These are phyloP conservation scores for Zophobas morio DNA, from an alignment of 1,140 invertebrate genomes.

Conservation along the genomic window DNA sequence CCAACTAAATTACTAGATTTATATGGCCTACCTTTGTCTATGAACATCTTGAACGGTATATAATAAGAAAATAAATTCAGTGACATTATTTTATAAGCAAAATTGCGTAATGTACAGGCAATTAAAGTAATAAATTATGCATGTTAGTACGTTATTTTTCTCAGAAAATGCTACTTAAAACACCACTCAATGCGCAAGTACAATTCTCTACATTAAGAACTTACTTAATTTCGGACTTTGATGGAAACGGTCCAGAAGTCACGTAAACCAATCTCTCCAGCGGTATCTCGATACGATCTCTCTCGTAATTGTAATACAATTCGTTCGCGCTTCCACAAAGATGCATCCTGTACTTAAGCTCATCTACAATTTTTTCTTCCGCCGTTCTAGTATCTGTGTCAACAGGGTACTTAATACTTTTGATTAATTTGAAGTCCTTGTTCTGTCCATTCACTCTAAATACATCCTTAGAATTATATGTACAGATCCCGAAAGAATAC, in stretches of 20 bases:
- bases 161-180: too few relatives aligned
- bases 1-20: too few relatives aligned
- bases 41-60: too few relatives aligned
- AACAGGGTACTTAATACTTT: conserved; percentile 64
- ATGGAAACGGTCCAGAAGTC: conserved; percentile 61
- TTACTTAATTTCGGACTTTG: conserved; percentile 62
- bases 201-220: conserved; percentile 9
- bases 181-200: too few relatives aligned
- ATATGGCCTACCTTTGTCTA: too few relatives aligned
- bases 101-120: too few relatives aligned
- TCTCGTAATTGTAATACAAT: conserved; percentile 63
- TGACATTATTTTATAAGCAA: too few relatives aligned
- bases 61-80: too few relatives aligned
- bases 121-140: too few relatives aligned
- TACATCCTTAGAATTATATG: conserved; percentile 61
- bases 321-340: conserved; percentile 54
- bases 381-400: conserved; percentile 66
- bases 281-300: conserved; percentile 67
- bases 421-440: conserved; percentile 62
- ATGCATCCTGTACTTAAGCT: conserved; percentile 68
- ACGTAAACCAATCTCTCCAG: conserved; percentile 64
- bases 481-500: conserved; percentile 62
- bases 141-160: too few relatives aligned
- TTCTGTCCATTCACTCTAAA: conserved; percentile 55
- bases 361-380: conserved; percentile 68